Base-by-base conservation (phyloP, 2,113 vertebrate genomes). In the Pollimyrus isidori region DNA sequence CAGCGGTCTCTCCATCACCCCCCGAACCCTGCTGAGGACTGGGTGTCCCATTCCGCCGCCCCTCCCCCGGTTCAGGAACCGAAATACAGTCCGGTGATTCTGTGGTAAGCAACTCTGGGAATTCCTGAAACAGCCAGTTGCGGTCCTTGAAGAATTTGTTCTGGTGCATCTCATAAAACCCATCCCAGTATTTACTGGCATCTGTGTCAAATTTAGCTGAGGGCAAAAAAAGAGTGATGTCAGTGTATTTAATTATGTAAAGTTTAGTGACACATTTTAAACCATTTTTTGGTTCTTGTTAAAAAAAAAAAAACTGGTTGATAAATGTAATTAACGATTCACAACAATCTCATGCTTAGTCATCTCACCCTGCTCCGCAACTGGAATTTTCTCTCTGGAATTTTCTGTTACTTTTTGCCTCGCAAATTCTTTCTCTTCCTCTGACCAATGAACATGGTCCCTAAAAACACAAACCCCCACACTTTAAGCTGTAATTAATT, bases 111-210 rank as follows among this genome's bases (percentile, higher is more conserved):
- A 99, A 95, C 94, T 99, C 98, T 91, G 98, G 97, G 92, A 99
- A 99, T 91, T 99, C 98, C 88, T 95, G 93, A 92, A 98, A 96
- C 53, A 99, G 94, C 98, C 98, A 99, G 87, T 95, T 97, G n/a
- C 97, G 97, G 95, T 98, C 95, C 95, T 97, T 98, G 93, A 99
- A 99, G 94, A 99, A 98, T 89, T 97, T 98, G 93, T 95, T 94
- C 92, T 96, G 97, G 92, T 99, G 97, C 62, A 85, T 94, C 92
- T 95, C 95, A 90, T 98, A 99, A 96, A 99, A 99, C 84, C 89
- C 93, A 93, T 98, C 94, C 98, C 98, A 99, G 88, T 97, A 98
- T 90, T 95, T 95, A 92, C 91, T 94, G 89, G 97, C 98, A 39
- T 97, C 96, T 91, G 88, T 95, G 90, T 97, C 96, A 92, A 96